Percentiles rank a stretch among this genome's conserved stretches.
Conservation (phyloP, 2,797 vertebrate species). For the Poliocrania exsul region DNA sequence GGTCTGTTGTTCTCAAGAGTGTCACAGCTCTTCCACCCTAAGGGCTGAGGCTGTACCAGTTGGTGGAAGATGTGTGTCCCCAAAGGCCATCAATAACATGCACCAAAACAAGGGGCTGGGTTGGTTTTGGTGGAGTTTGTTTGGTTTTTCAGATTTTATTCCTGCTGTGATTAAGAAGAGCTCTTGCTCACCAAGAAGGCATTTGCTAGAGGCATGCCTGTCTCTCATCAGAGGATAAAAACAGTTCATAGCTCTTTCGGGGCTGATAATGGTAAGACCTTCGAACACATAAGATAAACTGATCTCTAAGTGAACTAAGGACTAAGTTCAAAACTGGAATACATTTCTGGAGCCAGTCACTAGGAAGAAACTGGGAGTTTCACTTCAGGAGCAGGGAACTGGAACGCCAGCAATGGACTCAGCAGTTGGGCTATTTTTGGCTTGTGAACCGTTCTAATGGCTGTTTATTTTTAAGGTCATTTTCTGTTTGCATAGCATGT, state of each 20-base stretch:
- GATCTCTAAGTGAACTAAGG: not conserved
- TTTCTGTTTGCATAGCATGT: constrained; percentile 35
- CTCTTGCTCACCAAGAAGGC: not conserved
- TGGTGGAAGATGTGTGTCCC: not conserved
- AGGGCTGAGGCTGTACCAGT: not conserved
- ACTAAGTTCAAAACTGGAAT: not conserved
- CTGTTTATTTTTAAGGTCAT: constrained; percentile 59
- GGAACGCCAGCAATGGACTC: not conserved
- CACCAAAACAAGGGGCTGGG: not conserved
- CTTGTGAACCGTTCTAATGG: not conserved
- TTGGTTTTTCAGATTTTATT: not conserved
- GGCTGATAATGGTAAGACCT: not conserved
- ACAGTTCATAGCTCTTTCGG: not conserved
- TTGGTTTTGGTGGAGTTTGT: not conserved
- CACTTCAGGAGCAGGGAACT: not conserved
- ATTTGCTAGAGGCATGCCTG: not conserved
- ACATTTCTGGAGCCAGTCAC: not conserved
- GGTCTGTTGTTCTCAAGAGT: not conserved
- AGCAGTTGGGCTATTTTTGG: constrained; percentile 49
- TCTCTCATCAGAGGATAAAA: not conserved
- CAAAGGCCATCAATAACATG: not conserved
- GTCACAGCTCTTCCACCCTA: not conserved
- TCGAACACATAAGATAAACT: not conserved
- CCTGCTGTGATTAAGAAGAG: constrained; percentile 1
- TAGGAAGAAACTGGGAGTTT: not conserved